phyloP scores from a whole-genome alignment of 2,113 vertebrate species.

The Hippocampus barbouri region DNA sequence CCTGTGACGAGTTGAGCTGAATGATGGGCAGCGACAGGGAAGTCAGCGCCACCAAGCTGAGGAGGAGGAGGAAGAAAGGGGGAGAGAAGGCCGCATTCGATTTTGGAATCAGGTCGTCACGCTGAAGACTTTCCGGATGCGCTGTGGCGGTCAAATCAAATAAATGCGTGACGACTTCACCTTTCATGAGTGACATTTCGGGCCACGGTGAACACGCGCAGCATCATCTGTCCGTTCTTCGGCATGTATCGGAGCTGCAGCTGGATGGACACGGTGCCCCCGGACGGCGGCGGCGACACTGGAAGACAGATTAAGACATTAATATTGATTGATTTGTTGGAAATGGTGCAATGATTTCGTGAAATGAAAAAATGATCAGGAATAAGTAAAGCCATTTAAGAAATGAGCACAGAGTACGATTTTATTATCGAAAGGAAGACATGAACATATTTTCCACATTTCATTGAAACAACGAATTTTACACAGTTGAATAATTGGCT shows the following conservation, averaged over 20 bases:
- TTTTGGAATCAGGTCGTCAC: too few relatives aligned
- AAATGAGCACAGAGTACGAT: too few relatives aligned
- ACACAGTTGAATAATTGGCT: background rate
- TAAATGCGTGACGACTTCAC: constrained; percentile 27
- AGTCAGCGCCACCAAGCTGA: constrained; percentile 61
- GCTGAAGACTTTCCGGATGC: background rate
- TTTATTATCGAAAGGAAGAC: too few relatives aligned
- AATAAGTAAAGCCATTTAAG: too few relatives aligned
- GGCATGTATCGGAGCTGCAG: constrained; percentile 63
- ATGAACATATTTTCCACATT: background rate
- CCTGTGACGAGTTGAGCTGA: constrained; percentile 71
- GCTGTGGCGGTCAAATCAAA: background rate
- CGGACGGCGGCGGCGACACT: constrained; percentile 27
- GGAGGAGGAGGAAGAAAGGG: background rate
- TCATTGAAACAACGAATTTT: too few relatives aligned
- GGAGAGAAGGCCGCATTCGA: too few relatives aligned
- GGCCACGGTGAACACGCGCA: constrained; percentile 59
- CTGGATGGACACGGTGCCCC: constrained; percentile 58
- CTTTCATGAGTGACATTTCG: constrained; percentile 61
- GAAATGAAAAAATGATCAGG: too few relatives aligned
- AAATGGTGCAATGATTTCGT: too few relatives aligned
- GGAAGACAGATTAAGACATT: background rate
- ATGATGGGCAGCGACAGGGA: constrained; percentile 65
- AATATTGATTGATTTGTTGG: background rate
- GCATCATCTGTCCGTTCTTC: constrained; percentile 53